Evolutionary conservation across 2,797 vertebrate species (phyloP).

Genomic region (Tympanoctomys barrerae): DNA sequence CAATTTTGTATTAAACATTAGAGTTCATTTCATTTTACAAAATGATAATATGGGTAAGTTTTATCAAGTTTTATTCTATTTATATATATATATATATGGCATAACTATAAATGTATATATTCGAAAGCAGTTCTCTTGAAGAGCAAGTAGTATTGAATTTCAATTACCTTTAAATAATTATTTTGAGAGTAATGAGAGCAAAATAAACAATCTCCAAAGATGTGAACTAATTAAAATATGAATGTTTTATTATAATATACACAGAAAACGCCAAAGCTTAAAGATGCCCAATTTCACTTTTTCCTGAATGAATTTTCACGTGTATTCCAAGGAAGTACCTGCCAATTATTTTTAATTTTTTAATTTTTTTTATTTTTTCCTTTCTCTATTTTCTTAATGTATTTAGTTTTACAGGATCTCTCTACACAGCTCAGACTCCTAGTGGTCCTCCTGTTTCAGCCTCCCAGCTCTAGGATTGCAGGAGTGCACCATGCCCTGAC

Average conservation of each 20-base stretch:
- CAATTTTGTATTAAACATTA: constrained; percentile 12
- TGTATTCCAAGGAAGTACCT: not conserved
- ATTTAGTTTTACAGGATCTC: too few species aligned
- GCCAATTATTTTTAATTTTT: not conserved
- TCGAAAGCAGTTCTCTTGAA: not conserved
- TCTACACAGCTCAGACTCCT: too few species aligned
- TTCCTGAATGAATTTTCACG: not conserved
- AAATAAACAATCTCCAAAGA: not conserved
- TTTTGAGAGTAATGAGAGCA: not conserved
- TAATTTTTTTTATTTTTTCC: too few species aligned
- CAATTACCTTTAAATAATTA: not conserved
- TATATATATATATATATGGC: not conserved
- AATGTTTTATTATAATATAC: not conserved
- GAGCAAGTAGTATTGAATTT: not conserved
- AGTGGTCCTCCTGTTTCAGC: too few species aligned
- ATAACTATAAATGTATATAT: not conserved
- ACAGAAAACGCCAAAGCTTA: not conserved
- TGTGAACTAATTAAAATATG: not conserved
- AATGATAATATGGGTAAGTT: not conserved
- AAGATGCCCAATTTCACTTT: not conserved
- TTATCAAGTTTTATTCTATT: not conserved
- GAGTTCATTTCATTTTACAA: constrained; percentile 21
- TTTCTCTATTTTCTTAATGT: too few species aligned
- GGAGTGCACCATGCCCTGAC: too few species aligned
- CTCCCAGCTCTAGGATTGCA: too few species aligned